phyloP scores from a whole-genome alignment of 1,140 invertebrate species.

The Vollenhovia emeryi region DNA sequence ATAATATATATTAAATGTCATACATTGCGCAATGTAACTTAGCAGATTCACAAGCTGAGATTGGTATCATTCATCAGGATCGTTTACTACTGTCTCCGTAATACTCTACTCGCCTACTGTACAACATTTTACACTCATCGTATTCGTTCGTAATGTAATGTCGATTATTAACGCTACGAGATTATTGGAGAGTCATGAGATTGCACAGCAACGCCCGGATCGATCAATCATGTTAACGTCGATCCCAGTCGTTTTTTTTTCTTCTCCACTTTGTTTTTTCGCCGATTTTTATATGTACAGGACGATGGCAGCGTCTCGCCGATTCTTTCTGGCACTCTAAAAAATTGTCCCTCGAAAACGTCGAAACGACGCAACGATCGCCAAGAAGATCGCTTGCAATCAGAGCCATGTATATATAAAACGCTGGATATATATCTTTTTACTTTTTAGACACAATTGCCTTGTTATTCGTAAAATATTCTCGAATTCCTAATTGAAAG shows the following conservation, averaged over 20 bases:
- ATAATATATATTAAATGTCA: constrained; percentile 83
- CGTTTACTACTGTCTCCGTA: constrained; percentile 77
- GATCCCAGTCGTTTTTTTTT: constrained; percentile 50
- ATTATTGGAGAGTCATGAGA: constrained; percentile 85
- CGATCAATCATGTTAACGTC: constrained; percentile 44
- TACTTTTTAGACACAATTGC: constrained; percentile 18
- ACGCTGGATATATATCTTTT: background rate
- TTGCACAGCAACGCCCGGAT: constrained; percentile 74
- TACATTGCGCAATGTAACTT: constrained; percentile 82
- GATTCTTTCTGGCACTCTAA: constrained; percentile 12
- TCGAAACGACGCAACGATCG: background rate
- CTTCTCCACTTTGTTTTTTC: constrained; percentile 18
- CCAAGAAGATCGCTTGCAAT: constrained; percentile 5
- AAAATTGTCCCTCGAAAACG: background rate
- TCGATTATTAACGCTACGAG: constrained; percentile 81
- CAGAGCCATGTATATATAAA: constrained; percentile 18
- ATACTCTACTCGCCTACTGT: constrained; percentile 84
- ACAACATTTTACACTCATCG: constrained; percentile 85
- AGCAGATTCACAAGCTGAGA: constrained; percentile 85
- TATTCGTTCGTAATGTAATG: constrained; percentile 75
- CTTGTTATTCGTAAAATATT: background rate
- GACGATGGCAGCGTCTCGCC: background rate
- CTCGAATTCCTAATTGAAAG: background rate
- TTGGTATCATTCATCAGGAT: constrained; percentile 83
- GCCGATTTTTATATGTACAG: constrained; percentile 38